phyloP scores from a whole-genome alignment of 2,113 vertebrate species.

The Nothoprocta perdicaria region DNA sequence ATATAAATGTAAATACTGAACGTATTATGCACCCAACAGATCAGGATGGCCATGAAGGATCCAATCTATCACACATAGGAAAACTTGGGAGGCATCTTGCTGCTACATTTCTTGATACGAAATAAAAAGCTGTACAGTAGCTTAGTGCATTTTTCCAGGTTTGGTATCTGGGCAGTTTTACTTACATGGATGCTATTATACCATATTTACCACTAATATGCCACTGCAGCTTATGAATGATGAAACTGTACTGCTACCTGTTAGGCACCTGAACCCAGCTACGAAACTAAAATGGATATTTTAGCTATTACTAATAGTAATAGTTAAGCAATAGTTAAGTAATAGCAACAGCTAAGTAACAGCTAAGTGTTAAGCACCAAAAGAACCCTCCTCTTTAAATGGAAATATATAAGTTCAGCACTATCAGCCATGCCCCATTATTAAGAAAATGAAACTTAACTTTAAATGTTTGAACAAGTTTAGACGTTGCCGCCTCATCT shows the following conservation, averaged over 20 bases:
- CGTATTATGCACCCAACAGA: slow-evolving; percentile 1
- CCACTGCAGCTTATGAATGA: neutral
- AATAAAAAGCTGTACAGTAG: neutral
- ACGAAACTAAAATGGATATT: neutral
- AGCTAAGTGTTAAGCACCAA: neutral
- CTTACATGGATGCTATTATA: neutral
- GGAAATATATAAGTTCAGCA: neutral
- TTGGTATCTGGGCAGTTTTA: slow-evolving; percentile 41
- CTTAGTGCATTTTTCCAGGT: neutral
- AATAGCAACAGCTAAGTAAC: too few species aligned
- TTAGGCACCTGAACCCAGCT: neutral
- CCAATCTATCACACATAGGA: neutral
- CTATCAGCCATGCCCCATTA: neutral
- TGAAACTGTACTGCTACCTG: neutral
- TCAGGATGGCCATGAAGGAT: slow-evolving; percentile 18
- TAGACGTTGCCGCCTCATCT: neutral
- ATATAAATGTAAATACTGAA: neutral
- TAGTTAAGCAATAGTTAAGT: too few species aligned
- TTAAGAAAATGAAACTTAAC: neutral
- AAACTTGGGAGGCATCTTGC: neutral
- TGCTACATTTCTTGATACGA: neutral
- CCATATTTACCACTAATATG: neutral
- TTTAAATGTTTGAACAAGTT: neutral
- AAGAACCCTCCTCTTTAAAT: neutral
- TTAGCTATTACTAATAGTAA: neutral